Conservation (phyloP, 2,888 invertebrate species). For the Leuctra nigra region DNA sequence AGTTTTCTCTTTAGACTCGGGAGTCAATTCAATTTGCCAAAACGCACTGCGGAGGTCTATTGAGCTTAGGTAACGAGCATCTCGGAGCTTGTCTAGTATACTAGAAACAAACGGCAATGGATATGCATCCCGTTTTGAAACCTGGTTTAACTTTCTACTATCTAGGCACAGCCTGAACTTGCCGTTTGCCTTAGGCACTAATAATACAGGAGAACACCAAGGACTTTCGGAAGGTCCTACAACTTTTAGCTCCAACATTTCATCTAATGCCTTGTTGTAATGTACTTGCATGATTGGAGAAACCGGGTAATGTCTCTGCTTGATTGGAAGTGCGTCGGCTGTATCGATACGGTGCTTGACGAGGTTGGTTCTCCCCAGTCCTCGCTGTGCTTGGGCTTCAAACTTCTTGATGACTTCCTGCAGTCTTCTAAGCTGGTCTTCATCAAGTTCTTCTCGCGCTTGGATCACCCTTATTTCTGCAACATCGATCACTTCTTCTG, state of each 20-base stretch:
- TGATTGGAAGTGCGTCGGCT: constrained; percentile 21
- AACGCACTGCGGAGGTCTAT: constrained; percentile 35
- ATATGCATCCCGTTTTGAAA: constrained; percentile 34
- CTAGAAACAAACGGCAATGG: constrained; percentile 33
- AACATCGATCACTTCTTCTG: no score
- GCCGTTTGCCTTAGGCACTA: constrained; percentile 32
- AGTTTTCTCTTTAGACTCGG: constrained; percentile 30
- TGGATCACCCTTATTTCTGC: no score
- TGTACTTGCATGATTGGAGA: constrained; percentile 23
- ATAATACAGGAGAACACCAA: constrained; percentile 33
- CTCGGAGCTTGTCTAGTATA: constrained; percentile 33
- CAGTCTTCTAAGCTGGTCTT: no score
- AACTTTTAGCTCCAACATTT: constrained; percentile 33
- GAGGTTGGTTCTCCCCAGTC: no score
- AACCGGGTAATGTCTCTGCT: constrained; percentile 28
- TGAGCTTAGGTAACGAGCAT: constrained; percentile 34
- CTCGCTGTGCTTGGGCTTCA: no score
- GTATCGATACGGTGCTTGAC: not conserved
- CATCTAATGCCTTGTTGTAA: constrained; percentile 32
- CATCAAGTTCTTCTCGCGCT: no score
- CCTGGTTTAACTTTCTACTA: constrained; percentile 33
- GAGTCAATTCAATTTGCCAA: constrained; percentile 32
- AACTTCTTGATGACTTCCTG: no score
- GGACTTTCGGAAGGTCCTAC: constrained; percentile 35
- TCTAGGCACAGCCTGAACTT: constrained; percentile 34